Evolutionary conservation across 2,113 vertebrate species (phyloP), one percentile per base, ranked within the genome.

Genomic region (Labeo rohita): DNA sequence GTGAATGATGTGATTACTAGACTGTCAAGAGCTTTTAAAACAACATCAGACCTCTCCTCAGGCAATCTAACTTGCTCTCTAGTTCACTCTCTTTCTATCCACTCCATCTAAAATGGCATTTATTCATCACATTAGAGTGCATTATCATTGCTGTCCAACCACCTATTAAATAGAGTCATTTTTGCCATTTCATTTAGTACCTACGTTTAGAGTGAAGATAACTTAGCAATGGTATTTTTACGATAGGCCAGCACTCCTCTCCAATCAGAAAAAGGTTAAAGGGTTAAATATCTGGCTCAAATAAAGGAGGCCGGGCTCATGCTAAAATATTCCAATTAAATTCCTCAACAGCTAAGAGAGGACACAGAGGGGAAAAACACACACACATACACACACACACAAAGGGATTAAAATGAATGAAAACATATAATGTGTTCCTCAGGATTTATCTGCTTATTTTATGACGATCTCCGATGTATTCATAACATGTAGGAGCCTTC

Each of bases 261-360:
- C 84, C 84, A 88, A 88, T 89, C 80, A 87, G 50, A 28, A 56
- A 47, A 78, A 88, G 82, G 89, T 86, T 87, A 78, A 63, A 36
- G 45, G 81, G 87, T 70, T 81, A 88, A 88, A 61, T 72, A 83
- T 77, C 76, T 72, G 72, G 28, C 34, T 72, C 6, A 23, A 54
- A 85, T 59, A 36, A 81, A 63, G 39, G 50, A 80, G 56, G 28
- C 23, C 79, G 12, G 68, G 56, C 59, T 66, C 63, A 82, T 76
- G 49, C 5, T 75, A 77, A 63, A 50, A 45, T 77, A 61, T 59
- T 50, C 79, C 56, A 88, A 70, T 85, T 80, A 82, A 61, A 63
- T 72, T 45, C 21, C 61, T 49, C 43, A 75, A 45, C 18, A 61
- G 34, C 3, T 36, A 39, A 34, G 18, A 85, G 13, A n/a, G n/a